phyloP scores from a whole-genome alignment of 2,888 invertebrate genomes.

The Coenonympha glycerion region DNA sequence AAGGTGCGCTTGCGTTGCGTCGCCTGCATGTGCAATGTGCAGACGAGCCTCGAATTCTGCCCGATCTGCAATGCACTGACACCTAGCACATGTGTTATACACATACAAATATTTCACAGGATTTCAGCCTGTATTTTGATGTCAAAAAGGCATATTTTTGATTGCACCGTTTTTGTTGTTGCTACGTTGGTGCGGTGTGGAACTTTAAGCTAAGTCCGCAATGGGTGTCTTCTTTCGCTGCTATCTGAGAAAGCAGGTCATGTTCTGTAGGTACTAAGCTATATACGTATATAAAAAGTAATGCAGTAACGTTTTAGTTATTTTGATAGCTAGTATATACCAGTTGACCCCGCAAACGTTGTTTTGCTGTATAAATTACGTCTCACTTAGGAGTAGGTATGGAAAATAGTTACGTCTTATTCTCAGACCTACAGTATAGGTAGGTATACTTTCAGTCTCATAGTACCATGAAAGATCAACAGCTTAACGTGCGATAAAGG shows the following conservation, averaged over 20 bases:
- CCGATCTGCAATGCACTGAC: constrained; percentile 37
- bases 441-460: too few relatives aligned
- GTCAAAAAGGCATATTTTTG: constrained; percentile 16
- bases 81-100: constrained; percentile 1
- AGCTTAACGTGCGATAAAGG: too few relatives aligned
- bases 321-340: not conserved
- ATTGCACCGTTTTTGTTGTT: not conserved
- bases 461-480: too few relatives aligned
- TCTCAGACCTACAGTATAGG: too few relatives aligned
- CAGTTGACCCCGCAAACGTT: too few relatives aligned
- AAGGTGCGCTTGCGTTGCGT: constrained; percentile 35
- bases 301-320: not conserved
- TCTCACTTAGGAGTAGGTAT: too few relatives aligned
- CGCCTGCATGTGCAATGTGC: constrained; percentile 31
- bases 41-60: constrained; percentile 38
- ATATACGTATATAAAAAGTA: too few relatives aligned
- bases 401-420: too few relatives aligned
- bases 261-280: constrained; percentile 23
- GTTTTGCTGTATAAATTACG: too few relatives aligned
- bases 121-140: constrained; percentile 5
- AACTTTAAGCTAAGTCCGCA: constrained; percentile 44
- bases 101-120: not conserved
- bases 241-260: constrained; percentile 35
- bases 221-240: constrained; percentile 52
- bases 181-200: constrained; percentile 11